These are phyloP conservation scores for Drosophila sordidula DNA, from an alignment of 2,888 invertebrate species.

Conservation along the genomic window DNA sequence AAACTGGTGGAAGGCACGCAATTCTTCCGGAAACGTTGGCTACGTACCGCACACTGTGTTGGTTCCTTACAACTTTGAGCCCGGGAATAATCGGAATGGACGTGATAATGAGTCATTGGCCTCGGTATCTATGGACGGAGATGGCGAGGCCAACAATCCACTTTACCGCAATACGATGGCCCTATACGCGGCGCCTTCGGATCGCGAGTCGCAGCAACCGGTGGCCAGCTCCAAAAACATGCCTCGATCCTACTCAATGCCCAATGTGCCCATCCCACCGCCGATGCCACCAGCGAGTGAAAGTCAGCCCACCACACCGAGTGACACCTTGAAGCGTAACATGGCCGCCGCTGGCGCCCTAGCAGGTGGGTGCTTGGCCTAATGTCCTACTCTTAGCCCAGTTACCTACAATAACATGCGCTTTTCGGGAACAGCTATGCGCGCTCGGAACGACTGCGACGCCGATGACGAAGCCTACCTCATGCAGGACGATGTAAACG, in stretches of 20 bases:
- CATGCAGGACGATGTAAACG: conserved; percentile 87
- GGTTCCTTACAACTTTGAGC: conserved; percentile 86
- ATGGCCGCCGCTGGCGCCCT: conserved; percentile 78
- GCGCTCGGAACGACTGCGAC: conserved; percentile 79
- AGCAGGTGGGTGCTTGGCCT: conserved; percentile 57
- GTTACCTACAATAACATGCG: not conserved
- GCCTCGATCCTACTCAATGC: conserved; percentile 80
- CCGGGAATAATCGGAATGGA: conserved; percentile 40
- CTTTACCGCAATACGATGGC: conserved; percentile 70
- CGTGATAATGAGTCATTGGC: conserved; percentile 79
- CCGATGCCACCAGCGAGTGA: conserved; percentile 85
- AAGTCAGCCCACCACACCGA: conserved; percentile 73
- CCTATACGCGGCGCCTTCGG: conserved; percentile 54
- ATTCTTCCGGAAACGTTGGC: conserved; percentile 93
- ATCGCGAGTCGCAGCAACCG: conserved; percentile 68
- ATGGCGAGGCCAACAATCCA: conserved; percentile 51
- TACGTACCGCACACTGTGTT: conserved; percentile 99
- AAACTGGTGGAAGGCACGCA: conserved; percentile 99
- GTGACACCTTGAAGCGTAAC: conserved; percentile 76
- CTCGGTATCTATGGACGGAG: conserved; percentile 60
- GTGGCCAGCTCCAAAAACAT: conserved; percentile 56
- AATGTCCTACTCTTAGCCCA: not conserved
- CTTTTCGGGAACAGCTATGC: conserved; percentile 67
- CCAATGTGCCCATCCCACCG: conserved; percentile 85
- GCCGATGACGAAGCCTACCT: conserved; percentile 68